phyloP scores from a whole-genome alignment of 2,113 vertebrate genomes.

The Oryzias curvinotus region DNA sequence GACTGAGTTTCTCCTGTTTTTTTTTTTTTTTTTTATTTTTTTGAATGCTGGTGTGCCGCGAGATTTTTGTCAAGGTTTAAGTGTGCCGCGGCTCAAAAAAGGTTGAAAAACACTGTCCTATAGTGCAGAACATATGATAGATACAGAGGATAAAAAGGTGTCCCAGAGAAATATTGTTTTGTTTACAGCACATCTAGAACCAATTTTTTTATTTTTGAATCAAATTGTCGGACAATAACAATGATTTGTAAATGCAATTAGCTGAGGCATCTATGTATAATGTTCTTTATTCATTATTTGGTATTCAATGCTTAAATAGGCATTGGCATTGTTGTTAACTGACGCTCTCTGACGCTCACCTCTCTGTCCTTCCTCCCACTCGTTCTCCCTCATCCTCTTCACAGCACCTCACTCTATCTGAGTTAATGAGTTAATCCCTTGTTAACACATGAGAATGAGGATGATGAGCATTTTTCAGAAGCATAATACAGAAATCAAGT shows the following conservation, averaged over 20 bases:
- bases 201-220: too few relatives aligned
- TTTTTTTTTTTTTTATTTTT: too few relatives aligned
- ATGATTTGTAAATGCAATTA: not conserved
- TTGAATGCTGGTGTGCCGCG: too few relatives aligned
- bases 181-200: not conserved
- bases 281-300: slow-evolving; percentile 33
- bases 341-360: slow-evolving; percentile 50
- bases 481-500: slow-evolving; percentile 2
- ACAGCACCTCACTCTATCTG: slow-evolving; percentile 31
- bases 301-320: slow-evolving; percentile 17
- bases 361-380: slow-evolving; percentile 39
- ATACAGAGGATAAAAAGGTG: not conserved
- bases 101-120: too few relatives aligned
- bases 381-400: slow-evolving; percentile 45
- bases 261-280: not conserved
- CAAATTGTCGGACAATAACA: too few relatives aligned
- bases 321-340: slow-evolving; percentile 16
- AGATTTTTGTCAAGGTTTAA: too few relatives aligned
- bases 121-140: not conserved
- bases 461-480: slow-evolving; percentile 20
- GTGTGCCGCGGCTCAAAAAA: too few relatives aligned
- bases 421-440: slow-evolving; percentile 47
- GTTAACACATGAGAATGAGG: slow-evolving; percentile 29
- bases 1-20: too few relatives aligned
- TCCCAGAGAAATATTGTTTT: not conserved